Evolutionary conservation across 2,113 vertebrate species (phyloP).

Genomic region (Ia io): DNA sequence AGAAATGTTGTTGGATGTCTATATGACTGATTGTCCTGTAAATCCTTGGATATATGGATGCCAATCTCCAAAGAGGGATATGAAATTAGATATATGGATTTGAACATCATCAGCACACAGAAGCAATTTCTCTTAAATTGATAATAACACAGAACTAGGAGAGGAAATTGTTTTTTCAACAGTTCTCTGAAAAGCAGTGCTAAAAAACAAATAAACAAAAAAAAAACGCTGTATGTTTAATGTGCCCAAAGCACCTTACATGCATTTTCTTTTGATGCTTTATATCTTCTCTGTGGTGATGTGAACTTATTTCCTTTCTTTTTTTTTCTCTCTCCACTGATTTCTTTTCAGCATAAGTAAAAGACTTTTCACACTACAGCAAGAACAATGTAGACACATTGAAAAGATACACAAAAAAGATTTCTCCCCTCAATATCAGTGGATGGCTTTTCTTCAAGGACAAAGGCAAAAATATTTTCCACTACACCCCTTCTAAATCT

Average conservation of each 20-base stretch:
- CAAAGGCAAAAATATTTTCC: background rate
- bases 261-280: conserved; percentile 15
- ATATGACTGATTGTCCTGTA: background rate
- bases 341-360: conserved; percentile 26
- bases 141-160: conserved; percentile 4
- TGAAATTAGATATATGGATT: conserved; percentile 45
- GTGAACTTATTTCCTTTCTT: background rate
- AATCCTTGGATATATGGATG: background rate
- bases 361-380: background rate
- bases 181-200: conserved; percentile 6
- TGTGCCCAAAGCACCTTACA: background rate
- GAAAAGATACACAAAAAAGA: conserved; percentile 13
- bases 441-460: background rate
- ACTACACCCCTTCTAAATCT: background rate
- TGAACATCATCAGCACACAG: background rate
- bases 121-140: conserved; percentile 32
- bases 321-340: background rate
- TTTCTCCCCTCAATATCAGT: background rate
- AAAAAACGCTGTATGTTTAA: background rate
- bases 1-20: background rate
- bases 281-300: background rate
- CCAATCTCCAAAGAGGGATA: background rate
- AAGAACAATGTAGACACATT: background rate
- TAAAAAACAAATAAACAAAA: background rate
- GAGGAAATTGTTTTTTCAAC: background rate